A percentile compares a stretch with the other conserved stretches of the same genome.
Conservation (phyloP, 2,797 vertebrate species). For the Ataeniobius toweri region DNA sequence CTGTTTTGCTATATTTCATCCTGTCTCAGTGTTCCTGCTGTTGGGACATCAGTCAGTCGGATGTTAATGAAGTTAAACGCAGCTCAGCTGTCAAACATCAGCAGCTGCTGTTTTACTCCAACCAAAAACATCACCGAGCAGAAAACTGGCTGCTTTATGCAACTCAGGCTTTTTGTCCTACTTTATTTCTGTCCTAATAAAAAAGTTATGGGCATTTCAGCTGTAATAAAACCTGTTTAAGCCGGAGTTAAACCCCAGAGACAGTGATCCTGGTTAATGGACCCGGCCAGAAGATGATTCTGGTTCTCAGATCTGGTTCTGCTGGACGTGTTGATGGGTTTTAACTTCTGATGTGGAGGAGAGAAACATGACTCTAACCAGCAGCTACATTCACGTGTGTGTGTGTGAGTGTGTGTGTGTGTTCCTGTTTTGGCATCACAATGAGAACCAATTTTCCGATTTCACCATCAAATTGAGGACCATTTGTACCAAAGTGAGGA, state of each 20-base stretch:
- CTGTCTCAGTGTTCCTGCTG: background rate
- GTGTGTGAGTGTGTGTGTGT: no score
- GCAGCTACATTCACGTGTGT: background rate
- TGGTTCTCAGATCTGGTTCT: no score
- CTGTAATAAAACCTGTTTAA: no score
- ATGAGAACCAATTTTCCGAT: no score
- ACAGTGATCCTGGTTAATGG: no score
- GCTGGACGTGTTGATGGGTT: background rate
- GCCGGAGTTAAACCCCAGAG: background rate
- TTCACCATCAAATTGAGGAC: no score
- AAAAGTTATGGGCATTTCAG: no score
- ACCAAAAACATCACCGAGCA: constrained; percentile 5
- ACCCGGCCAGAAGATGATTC: no score
- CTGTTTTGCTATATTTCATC: background rate
- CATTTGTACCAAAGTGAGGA: no score
- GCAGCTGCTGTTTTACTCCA: constrained; percentile 22
- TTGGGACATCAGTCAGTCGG: background rate
- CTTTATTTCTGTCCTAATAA: no score
- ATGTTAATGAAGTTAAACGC: constrained; percentile 32
- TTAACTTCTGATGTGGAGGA: background rate
- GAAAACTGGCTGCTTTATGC: background rate
- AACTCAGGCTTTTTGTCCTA: background rate
- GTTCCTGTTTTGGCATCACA: no score
- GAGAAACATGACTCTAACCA: background rate
- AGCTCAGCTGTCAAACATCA: constrained; percentile 45